Percentiles rank a stretch among this genome's conserved stretches.
Evolutionary conservation across 2,888 invertebrate species (phyloP).

Genomic region (Amblyteles armatorius): DNA sequence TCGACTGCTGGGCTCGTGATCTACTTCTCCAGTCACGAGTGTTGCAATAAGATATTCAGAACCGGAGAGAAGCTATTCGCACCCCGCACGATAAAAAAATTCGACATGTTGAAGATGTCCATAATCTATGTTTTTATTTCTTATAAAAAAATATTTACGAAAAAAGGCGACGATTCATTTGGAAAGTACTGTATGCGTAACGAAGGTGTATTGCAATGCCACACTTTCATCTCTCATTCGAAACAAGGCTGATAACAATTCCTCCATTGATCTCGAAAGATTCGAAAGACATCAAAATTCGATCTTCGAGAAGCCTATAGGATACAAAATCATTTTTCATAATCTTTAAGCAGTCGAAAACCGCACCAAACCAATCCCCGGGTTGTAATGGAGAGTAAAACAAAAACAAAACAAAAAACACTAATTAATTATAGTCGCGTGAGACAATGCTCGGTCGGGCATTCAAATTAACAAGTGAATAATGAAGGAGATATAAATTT

Average conservation of each 20-base stretch:
- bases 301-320: constrained; percentile 20
- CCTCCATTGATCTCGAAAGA: constrained; percentile 12
- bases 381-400: neutral
- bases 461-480: constrained; percentile 36
- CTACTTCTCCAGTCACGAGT: neutral
- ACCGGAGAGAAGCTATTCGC: neutral
- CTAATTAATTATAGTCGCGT: constrained; percentile 46
- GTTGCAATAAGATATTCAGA: neutral
- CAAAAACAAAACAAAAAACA: constrained; percentile 3
- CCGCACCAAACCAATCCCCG: neutral
- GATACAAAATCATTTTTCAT: constrained; percentile 3
- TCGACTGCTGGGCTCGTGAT: neutral
- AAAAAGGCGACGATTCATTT: neutral
- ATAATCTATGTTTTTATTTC: neutral
- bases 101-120: neutral
- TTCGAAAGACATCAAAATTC: neutral
- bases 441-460: constrained; percentile 52
- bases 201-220: constrained; percentile 8
- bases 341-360: constrained; percentile 13
- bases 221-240: constrained; percentile 13
- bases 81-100: neutral
- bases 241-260: constrained; percentile 53
- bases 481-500: constrained; percentile 31
- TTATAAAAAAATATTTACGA: neutral
- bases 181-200: neutral